Evolutionary conservation across 2,113 vertebrate species (phyloP), one percentile per base, ranked within the genome.

Genomic region (Esox niger): DNA sequence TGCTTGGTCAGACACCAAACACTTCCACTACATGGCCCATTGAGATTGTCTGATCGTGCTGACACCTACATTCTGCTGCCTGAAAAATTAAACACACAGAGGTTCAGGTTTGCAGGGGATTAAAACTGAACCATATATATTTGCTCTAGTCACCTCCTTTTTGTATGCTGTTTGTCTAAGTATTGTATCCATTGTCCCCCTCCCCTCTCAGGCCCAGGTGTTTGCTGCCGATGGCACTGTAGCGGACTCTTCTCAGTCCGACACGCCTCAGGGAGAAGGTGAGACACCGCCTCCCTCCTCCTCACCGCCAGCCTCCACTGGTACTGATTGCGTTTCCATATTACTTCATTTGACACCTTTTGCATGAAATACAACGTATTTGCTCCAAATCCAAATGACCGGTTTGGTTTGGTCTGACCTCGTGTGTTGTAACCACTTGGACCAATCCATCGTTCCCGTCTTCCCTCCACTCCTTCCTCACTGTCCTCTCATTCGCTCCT

Each of bases 221-320:
- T 97, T 97, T 87, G 90, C 93, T 73, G 91, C 95, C 60, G 95
- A 96, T 82, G 93, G 95, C 67, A 80, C 87, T 46, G 89, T 94
- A 20, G 82, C 92, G 20, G 95, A 96, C 69, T 91, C 93, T 11
- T 92, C 93, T 3, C 90, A 94, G 70, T 91, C 95, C 75, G 95
- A 92, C 27, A 92, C 93, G 7, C 91, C 95, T 38, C 95, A 97
- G 87, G 95, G 92, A 82, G 95, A 96, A 79, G 94, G 95, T 96
- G 80, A 89, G 71, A 71, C 13, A 31, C 4, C 26, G 10, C 17
- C 17, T 27, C 10, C 46, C 26, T 26, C 4, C 11, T 9, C n/a
- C n/a, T 8, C 26, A 27, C 31, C 35, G 21, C 9, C 60, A 25
- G 23, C 26, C 27, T 13, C 23, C 30, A 13, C 56, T 26, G 32